A percentile compares a stretch with the other conserved stretches of the same genome.
These are phyloP conservation scores for Heliangelus exortis DNA, from an alignment of 2,797 vertebrate genomes.

Conservation along the genomic window DNA sequence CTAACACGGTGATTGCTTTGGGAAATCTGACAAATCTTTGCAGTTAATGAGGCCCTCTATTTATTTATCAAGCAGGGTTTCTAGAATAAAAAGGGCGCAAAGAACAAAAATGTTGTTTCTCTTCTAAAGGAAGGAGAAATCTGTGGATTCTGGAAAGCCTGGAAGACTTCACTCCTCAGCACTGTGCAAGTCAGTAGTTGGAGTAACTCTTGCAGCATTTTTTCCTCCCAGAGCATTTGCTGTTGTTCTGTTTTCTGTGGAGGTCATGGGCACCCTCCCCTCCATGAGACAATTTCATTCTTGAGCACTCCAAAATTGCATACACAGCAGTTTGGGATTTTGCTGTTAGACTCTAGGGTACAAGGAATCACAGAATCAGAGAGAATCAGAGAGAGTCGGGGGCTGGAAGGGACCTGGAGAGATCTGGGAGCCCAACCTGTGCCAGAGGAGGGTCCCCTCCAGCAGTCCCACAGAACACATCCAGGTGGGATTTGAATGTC, in stretches of 20 bases:
- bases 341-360: not conserved
- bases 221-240: too few species aligned
- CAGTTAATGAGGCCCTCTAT: constrained; percentile 69
- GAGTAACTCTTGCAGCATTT: not conserved
- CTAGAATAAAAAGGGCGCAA: constrained; percentile 18
- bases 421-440: too few species aligned
- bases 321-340: not conserved
- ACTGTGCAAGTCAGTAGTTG: not conserved
- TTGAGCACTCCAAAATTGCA: not conserved
- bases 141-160: not conserved
- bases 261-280: not conserved
- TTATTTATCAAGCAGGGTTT: constrained; percentile 63
- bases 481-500: too few species aligned
- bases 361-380: not conserved
- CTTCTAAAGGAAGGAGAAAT: not conserved
- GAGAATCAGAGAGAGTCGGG: too few species aligned
- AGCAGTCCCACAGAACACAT: too few species aligned
- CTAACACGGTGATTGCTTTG: constrained; percentile 65
- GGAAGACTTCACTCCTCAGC: not conserved
- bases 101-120: constrained; percentile 19
- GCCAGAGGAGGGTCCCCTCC: too few species aligned
- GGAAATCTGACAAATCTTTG: constrained; percentile 71
- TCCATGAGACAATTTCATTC: fast-evolving
- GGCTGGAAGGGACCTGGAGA: too few species aligned
- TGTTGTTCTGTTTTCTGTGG: not conserved